Evolutionary conservation across 2,113 vertebrate genomes (phyloP).

Genomic region (Perca fluviatilis): DNA sequence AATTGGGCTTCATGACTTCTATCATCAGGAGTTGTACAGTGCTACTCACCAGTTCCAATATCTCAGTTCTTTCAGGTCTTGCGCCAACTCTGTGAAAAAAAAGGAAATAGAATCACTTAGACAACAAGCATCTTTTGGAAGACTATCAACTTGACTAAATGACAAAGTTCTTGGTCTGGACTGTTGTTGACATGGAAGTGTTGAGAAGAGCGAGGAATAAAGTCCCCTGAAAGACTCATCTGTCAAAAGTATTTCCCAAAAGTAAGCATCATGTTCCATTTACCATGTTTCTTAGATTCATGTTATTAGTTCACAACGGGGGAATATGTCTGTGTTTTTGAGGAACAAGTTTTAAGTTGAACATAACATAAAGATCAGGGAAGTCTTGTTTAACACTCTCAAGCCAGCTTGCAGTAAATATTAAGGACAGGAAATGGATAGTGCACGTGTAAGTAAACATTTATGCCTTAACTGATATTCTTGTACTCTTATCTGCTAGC

Average conservation of each 20-base stretch:
- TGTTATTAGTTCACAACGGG: neutral
- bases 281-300: neutral
- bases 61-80: slow-evolving; percentile 84
- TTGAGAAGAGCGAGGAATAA: neutral
- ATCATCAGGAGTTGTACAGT: no score
- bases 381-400: no score
- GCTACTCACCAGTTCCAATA: slow-evolving; percentile 90
- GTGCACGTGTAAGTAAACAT: neutral
- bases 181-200: neutral
- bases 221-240: neutral
- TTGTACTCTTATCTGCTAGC: neutral
- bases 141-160: neutral
- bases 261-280: neutral
- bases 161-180: neutral
- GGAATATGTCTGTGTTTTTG: no score
- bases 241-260: neutral
- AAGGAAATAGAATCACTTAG: neutral
- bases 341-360: neutral
- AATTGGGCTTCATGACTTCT: neutral
- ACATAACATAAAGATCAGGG: neutral
- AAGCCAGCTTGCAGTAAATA: no score
- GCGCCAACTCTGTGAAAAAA: slow-evolving; percentile 84
- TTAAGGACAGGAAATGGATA: no score
- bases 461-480: neutral
- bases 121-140: neutral